These are phyloP conservation scores for Lasioglossum baleicum DNA, from an alignment of 1,140 invertebrate genomes.

Conservation along the genomic window DNA sequence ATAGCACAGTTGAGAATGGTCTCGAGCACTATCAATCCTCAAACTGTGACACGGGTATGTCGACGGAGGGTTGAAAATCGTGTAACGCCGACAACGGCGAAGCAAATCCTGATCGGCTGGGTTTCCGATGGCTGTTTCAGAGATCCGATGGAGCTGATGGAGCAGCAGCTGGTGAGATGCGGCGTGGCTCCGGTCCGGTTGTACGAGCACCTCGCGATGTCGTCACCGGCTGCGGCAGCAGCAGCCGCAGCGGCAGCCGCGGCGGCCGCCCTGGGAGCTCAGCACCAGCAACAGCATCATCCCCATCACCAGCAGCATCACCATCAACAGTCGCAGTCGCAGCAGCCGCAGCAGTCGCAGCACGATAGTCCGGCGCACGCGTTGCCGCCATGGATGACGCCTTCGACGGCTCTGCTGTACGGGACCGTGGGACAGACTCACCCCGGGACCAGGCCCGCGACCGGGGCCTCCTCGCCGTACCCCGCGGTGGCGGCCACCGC, in stretches of 20 bases:
- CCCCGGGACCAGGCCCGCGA: constrained; percentile 37
- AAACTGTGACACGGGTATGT: too few species aligned
- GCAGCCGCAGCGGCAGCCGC: constrained; percentile 60
- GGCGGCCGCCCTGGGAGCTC: constrained; percentile 58
- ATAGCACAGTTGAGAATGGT: too few species aligned
- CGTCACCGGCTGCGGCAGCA: constrained; percentile 64
- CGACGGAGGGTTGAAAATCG: too few species aligned
- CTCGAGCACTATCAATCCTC: too few species aligned
- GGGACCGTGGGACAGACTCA: constrained; percentile 67
- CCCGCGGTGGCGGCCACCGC: constrained; percentile 51
- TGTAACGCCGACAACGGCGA: too few species aligned
- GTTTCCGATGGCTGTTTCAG: constrained; percentile 61
- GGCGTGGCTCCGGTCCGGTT: constrained; percentile 76
- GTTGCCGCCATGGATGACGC: constrained; percentile 64
- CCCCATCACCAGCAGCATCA: constrained; percentile 69
- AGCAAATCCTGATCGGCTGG: too few species aligned
- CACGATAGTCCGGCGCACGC: constrained; percentile 37
- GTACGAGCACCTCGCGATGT: constrained; percentile 77
- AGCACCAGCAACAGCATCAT: constrained; percentile 65
- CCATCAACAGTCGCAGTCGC: constrained; percentile 40
- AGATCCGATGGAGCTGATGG: constrained; percentile 79
- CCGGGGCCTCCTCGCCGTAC: constrained; percentile 69
- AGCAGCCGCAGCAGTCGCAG: constrained; percentile 31
- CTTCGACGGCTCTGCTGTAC: constrained; percentile 68
- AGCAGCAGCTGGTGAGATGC: constrained; percentile 78